A percentile compares a stretch with the other conserved stretches of the same genome.
These are phyloP conservation scores for Corythucha ciliata DNA, from an alignment of 2,888 invertebrate genomes.

Conservation along the genomic window DNA sequence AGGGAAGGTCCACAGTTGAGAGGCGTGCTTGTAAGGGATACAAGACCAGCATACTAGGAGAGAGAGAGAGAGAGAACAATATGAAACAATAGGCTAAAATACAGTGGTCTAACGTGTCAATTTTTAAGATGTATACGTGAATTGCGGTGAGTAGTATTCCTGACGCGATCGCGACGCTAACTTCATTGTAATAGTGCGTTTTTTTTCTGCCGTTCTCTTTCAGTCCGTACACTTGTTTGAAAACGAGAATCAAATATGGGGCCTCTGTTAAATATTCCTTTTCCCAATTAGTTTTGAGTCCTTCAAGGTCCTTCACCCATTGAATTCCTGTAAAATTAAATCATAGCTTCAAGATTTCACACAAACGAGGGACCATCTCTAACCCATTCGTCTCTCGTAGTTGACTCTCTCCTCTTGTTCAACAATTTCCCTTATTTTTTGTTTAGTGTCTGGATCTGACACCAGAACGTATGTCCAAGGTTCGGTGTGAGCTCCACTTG, in stretches of 20 bases:
- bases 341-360: too few relatives aligned
- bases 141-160: conserved; percentile 77
- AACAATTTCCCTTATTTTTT: conserved; percentile 63
- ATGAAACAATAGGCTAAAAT: too few relatives aligned
- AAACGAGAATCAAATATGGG: conserved; percentile 74
- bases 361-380: too few relatives aligned
- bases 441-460: conserved; percentile 54
- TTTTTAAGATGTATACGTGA: too few relatives aligned
- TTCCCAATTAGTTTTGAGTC: conserved; percentile 62
- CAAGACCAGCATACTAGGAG: conserved; percentile 78
- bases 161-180: conserved; percentile 72
- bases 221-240: conserved; percentile 67
- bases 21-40: conserved; percentile 80
- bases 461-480: conserved; percentile 87
- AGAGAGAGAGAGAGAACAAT: too few relatives aligned
- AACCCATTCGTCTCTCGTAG: conserved; percentile 73
- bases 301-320: conserved; percentile 73
- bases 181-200: conserved; percentile 83
- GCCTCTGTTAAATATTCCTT: conserved; percentile 82
- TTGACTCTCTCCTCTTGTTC: conserved; percentile 81
- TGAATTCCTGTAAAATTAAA: conserved; percentile 43
- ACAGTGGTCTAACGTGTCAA: too few relatives aligned
- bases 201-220: conserved; percentile 59
- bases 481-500: conserved; percentile 91
- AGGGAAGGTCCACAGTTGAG: conserved; percentile 80